These are phyloP conservation scores for Cuniculus paca DNA, from an alignment of 2,797 vertebrate genomes.

Conservation along the genomic window DNA sequence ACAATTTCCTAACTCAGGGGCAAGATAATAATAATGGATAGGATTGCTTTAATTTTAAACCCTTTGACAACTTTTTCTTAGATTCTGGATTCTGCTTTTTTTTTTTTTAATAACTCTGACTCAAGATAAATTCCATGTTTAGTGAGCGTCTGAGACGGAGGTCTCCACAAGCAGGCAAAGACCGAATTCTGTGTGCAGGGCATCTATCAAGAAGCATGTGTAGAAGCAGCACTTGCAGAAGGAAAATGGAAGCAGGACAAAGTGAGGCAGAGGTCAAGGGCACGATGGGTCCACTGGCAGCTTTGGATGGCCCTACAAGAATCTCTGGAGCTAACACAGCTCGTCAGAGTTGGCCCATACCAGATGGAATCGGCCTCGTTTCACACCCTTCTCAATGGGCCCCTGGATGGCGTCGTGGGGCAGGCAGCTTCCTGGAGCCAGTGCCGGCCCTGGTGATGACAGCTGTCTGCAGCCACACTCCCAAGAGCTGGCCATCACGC, in stretches of 20 bases:
- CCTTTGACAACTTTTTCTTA: neutral
- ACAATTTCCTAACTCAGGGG: neutral
- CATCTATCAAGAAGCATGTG: neutral
- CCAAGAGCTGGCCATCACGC: neutral
- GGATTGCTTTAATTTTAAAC: slow-evolving; percentile 34
- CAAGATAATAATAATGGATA: slow-evolving; percentile 1
- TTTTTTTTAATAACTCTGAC: slow-evolving; percentile 26
- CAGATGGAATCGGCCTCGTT: neutral
- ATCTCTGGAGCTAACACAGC: neutral
- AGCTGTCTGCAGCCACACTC: neutral
- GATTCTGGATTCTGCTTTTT: neutral
- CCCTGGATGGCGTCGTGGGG: neutral
- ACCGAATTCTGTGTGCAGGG: neutral
- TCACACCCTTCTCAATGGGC: neutral
- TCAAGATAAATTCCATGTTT: slow-evolving; percentile 41
- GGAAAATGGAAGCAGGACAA: neutral
- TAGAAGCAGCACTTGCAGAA: neutral
- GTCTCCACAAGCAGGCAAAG: neutral
- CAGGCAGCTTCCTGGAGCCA: neutral
- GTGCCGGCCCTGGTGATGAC: neutral
- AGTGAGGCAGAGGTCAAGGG: neutral
- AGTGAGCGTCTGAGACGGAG: neutral
- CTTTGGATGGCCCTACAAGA: neutral
- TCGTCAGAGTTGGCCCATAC: neutral
- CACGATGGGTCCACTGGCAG: neutral